Conservation (phyloP, 1,140 invertebrate species). For the Rhopalosiphum padi region DNA sequence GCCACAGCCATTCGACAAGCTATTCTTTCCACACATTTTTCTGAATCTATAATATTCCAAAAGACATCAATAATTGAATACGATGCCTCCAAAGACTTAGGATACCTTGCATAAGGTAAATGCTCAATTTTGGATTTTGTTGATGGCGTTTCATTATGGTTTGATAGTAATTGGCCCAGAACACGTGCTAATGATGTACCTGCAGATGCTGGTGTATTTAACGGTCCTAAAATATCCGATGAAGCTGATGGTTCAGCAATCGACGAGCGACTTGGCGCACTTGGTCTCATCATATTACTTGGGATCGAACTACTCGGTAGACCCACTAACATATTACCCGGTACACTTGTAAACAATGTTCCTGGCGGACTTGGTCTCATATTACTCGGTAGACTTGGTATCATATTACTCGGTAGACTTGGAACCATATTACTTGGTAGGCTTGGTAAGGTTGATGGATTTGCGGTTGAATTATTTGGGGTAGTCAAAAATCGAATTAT, state of each 20-base stretch:
- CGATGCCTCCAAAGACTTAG: background rate
- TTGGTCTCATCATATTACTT: too few relatives aligned
- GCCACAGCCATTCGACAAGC: conserved; percentile 2
- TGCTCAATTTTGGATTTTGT: background rate
- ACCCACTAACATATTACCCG: background rate
- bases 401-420: background rate
- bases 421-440: background rate
- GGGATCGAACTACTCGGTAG: too few relatives aligned
- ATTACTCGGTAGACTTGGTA: background rate
- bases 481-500: background rate
- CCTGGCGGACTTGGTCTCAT: too few relatives aligned
- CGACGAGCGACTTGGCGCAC: too few relatives aligned
- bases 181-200: background rate
- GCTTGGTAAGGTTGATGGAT: too few relatives aligned
- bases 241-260: too few relatives aligned
- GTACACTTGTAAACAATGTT: background rate
- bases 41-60: background rate
- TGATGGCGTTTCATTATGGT: background rate
- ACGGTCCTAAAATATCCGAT: too few relatives aligned
- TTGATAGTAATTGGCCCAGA: background rate
- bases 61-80: background rate
- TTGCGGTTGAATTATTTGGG: background rate
- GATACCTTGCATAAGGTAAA: background rate
- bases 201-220: too few relatives aligned
- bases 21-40: conserved; percentile 17